Base-by-base conservation (phyloP, 2,113 vertebrate genomes). In the Sebastes fasciatus region DNA sequence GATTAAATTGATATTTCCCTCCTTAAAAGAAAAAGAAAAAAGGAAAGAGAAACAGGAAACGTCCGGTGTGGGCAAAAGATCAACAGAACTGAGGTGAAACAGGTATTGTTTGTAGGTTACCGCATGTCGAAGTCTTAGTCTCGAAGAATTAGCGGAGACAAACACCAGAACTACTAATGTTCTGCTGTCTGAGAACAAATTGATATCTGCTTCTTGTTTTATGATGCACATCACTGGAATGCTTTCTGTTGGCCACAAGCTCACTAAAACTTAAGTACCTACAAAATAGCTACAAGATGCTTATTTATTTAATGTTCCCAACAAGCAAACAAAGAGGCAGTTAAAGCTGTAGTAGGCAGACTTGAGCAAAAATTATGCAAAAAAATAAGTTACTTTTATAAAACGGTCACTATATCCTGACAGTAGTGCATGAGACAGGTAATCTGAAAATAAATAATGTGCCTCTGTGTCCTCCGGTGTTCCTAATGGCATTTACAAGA, bases 131-230 rank as follows among this genome's bases (percentile, higher is more conserved):
- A 16, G 66, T 14, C 26, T 55, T 40, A 12, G 52, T 34, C 34
- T 34, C 21, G 8, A 45, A 16, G 34, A 60, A 77, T 51, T n/a
- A 40, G 10, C 10, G 17, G 3, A n/a, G 13, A 61, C 17, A 49
- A 55, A 43, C n/a, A 23, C 3, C 57, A 75, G 42, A 58, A 3
- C n/a, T 21, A 2, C 49, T 64, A 6, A 6, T 13, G 52, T 49
- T 79, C 16, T 70, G 52, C 55, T 75, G 19, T 65, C 43, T 34
- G 21, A 21, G 2, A 3, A 55, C 58, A 68, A 43, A 77, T 58
- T 55, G 4, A 46, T 58, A 72, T 86, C 61, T 55, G 69, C 26
- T 77, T 88, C 40, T 64, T 72, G 65, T 81, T 84, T 72, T 67
- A 72, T 74, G 48, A 74, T 26, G 46, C 43, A 34, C 40, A 61